Evolutionary conservation across 2,113 vertebrate species (phyloP).

Genomic region (Lasiurus borealis): DNA sequence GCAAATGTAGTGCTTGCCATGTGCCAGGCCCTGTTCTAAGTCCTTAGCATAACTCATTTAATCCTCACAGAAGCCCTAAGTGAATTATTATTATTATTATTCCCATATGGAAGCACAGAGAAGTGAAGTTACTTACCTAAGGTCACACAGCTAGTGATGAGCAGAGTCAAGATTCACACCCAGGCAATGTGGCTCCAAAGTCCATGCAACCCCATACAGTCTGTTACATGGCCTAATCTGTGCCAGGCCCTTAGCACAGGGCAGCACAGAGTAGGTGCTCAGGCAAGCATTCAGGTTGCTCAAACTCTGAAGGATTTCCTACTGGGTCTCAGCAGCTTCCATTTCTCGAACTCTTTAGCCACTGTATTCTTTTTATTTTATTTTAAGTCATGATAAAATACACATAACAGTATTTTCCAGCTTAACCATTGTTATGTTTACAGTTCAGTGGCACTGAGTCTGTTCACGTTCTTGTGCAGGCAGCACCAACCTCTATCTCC

Average conservation of each 20-base stretch:
- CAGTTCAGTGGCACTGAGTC: neutral
- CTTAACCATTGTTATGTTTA: too few relatives aligned
- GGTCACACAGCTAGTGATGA: neutral
- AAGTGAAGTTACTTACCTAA: neutral
- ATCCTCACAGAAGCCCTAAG: neutral
- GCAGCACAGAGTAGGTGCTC: neutral
- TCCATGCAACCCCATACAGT: neutral
- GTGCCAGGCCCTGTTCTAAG: neutral
- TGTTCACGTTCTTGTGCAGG: neutral
- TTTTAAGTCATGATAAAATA: neutral
- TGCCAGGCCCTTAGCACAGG: neutral
- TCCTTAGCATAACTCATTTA: neutral
- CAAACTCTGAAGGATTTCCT: neutral
- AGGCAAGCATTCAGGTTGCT: neutral
- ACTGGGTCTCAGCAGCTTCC: neutral
- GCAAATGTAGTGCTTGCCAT: too few relatives aligned
- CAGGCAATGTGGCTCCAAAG: neutral
- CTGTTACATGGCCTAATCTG: neutral
- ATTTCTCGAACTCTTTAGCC: neutral
- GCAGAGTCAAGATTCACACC: neutral
- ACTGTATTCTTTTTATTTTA: neutral
- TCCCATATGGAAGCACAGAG: neutral
- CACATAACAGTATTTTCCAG: neutral
- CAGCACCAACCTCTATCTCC: neutral
- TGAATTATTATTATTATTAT: too few relatives aligned